Conservation (phyloP, 2,888 invertebrate genomes). For the Anthrax anthrax region DNA sequence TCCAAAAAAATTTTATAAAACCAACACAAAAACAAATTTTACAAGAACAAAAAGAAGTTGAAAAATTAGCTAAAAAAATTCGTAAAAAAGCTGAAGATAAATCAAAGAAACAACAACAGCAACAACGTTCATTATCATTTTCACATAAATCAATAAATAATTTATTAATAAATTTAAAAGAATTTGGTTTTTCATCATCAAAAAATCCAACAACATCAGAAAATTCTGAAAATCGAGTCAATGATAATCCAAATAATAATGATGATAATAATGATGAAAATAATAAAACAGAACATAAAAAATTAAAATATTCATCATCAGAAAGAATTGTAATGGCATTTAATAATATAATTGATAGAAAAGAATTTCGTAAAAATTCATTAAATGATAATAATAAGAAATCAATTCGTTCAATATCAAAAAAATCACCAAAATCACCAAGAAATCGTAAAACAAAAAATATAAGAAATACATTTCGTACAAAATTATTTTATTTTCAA, state of each 20-base stretch:
- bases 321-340: not conserved
- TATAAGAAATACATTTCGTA: constrained; percentile 30
- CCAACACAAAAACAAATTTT: not conserved
- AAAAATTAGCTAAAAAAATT: not conserved
- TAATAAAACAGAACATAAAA: not conserved
- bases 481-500: constrained; percentile 28
- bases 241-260: not conserved
- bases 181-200: constrained; percentile 21
- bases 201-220: constrained; percentile 17
- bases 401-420: constrained; percentile 16
- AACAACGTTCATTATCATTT: constrained; percentile 31
- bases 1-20: not conserved
- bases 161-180: constrained; percentile 28
- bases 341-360: not conserved
- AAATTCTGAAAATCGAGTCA: not conserved
- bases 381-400: not conserved
- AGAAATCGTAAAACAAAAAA: constrained; percentile 18
- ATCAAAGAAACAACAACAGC: constrained; percentile 7
- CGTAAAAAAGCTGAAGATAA: not conserved
- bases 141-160: constrained; percentile 30
- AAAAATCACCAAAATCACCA: constrained; percentile 1
- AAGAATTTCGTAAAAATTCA: not conserved
- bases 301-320: not conserved
- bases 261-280: not conserved
- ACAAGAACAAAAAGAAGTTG: not conserved